A percentile compares a stretch with the other conserved stretches of the same genome.
These are phyloP conservation scores for Cyrtodaria siliqua DNA, from an alignment of 2,888 invertebrate species.

Conservation along the genomic window DNA sequence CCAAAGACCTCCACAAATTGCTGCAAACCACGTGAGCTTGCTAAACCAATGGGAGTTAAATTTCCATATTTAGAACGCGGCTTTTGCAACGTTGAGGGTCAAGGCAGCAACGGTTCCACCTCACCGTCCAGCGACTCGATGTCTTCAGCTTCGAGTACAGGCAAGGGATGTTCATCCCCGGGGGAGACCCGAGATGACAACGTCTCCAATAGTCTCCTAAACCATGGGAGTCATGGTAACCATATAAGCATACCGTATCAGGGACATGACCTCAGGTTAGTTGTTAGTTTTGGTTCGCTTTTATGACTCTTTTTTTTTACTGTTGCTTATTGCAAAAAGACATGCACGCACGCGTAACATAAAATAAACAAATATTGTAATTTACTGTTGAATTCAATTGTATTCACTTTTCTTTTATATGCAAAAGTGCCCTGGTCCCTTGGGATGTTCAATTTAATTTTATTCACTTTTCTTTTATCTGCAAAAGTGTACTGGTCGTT, in stretches of 20 bases:
- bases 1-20: constrained; percentile 58
- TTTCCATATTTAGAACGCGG: constrained; percentile 49
- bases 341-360: no score
- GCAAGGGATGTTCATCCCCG: constrained; percentile 44
- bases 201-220: constrained; percentile 1
- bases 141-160: constrained; percentile 60
- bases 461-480: no score
- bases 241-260: constrained; percentile 27
- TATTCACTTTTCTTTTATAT: no score
- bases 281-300: no score
- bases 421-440: no score
- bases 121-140: constrained; percentile 63
- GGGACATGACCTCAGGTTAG: constrained; percentile 50
- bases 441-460: no score
- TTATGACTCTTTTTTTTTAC: no score
- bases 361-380: no score
- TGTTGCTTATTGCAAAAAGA: no score
- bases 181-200: constrained; percentile 3
- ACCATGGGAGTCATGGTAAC: not conserved
- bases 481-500: no score
- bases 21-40: constrained; percentile 50
- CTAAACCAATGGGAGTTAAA: constrained; percentile 49
- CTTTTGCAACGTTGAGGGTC: constrained; percentile 44
- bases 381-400: no score
- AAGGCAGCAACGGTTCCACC: constrained; percentile 54